Conservation (phyloP, 2,113 vertebrate genomes). For the Felis chaus region DNA sequence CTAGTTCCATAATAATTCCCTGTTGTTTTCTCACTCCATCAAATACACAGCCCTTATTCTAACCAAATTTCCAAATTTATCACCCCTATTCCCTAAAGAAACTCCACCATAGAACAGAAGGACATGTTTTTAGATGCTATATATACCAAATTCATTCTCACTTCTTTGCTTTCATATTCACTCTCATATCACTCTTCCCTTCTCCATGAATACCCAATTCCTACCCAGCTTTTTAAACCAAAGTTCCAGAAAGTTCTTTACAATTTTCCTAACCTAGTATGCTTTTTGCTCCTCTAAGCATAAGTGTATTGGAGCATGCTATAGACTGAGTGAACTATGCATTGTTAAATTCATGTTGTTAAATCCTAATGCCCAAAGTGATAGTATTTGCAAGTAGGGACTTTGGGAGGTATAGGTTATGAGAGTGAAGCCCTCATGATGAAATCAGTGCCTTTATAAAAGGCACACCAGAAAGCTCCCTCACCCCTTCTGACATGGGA, state of each 20-base stretch:
- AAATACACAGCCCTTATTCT: background rate
- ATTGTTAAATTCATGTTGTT: background rate
- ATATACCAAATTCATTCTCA: background rate
- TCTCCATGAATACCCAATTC: background rate
- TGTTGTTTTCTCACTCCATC: background rate
- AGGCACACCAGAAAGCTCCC: background rate
- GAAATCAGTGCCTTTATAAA: background rate
- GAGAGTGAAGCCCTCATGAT: background rate
- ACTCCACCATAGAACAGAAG: background rate
- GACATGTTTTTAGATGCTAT: background rate
- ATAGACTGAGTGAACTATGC: background rate
- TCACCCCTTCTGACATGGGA: background rate
- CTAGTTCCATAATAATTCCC: background rate
- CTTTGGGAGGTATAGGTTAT: background rate
- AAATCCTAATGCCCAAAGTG: background rate
- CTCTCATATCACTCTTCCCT: background rate
- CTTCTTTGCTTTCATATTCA: slow-evolving; percentile 11
- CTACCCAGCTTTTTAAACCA: background rate
- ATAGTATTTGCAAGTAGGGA: background rate
- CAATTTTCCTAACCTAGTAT: background rate
- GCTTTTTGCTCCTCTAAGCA: background rate
- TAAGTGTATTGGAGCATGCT: background rate
- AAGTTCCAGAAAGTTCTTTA: slow-evolving; percentile 1
- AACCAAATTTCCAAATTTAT: background rate
- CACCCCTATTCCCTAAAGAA: background rate